Evolutionary conservation across 2,113 vertebrate species (phyloP).

Genomic region (Phrynosoma platyrhinos): DNA sequence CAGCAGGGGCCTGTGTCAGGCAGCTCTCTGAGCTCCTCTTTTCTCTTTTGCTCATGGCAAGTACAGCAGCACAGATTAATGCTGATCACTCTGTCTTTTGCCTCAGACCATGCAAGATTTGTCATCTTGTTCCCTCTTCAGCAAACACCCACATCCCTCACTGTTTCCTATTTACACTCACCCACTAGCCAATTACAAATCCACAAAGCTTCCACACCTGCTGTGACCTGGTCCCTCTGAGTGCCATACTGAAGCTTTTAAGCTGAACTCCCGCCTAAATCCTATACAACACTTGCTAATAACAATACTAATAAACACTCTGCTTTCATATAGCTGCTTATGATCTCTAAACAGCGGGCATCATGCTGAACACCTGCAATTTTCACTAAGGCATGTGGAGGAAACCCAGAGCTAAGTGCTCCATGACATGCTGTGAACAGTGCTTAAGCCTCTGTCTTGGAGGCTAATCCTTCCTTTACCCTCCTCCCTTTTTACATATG

Average conservation of each 20-base stretch:
- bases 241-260: conserved; percentile 39
- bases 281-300: conserved; percentile 30
- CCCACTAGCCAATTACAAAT: conserved; percentile 47
- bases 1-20: background rate
- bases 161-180: conserved; percentile 34
- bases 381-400: background rate
- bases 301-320: conserved; percentile 38
- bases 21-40: background rate
- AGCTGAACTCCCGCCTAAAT: conserved; percentile 46
- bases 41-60: background rate
- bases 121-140: conserved; percentile 14
- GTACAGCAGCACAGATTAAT: background rate
- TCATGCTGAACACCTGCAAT: conserved; percentile 35
- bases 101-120: accelerated
- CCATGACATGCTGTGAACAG: conserved; percentile 20
- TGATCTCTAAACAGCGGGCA: conserved; percentile 43
- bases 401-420: conserved; percentile 36
- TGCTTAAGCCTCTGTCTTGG: background rate
- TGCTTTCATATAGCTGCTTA: conserved; percentile 17
- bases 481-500: conserved; percentile 15
- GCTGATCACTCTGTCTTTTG: background rate
- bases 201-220: conserved; percentile 35
- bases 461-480: background rate
- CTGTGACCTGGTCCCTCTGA: conserved; percentile 51
- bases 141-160: conserved; percentile 31